Percentiles rank a stretch among this genome's conserved stretches.
Evolutionary conservation across 1,140 invertebrate genomes (phyloP).

Genomic region (Neodiprion pinetum): DNA sequence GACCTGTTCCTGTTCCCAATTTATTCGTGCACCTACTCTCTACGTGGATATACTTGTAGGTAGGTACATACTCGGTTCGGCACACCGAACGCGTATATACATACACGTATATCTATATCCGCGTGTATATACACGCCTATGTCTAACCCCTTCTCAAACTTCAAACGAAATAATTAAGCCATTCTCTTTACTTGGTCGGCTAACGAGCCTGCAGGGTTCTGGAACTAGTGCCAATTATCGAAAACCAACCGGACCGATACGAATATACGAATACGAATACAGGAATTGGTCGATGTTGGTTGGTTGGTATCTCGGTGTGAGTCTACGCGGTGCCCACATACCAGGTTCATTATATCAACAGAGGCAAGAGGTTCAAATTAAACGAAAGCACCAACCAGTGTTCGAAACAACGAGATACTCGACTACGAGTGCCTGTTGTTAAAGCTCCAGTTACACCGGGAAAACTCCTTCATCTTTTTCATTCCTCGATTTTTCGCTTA

Average conservation of each 20-base stretch:
- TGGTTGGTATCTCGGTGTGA: neutral
- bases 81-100: neutral
- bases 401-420: constrained; percentile 8
- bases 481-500: neutral
- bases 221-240: constrained; percentile 58
- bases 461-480: neutral
- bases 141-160: constrained; percentile 46
- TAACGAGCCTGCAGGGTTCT: constrained; percentile 47
- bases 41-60: neutral
- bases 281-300: neutral
- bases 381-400: constrained; percentile 16
- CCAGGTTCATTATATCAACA: constrained; percentile 25
- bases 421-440: neutral
- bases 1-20: constrained; percentile 17
- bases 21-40: neutral
- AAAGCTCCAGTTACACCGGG: neutral
- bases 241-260: constrained; percentile 50
- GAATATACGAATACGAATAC: constrained; percentile 14
- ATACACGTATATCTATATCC: constrained; percentile 22
- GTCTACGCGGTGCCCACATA: constrained; percentile 12
- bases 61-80: neutral
- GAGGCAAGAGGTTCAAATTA: constrained; percentile 23
- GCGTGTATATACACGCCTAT: constrained; percentile 22
- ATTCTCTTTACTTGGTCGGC: constrained; percentile 51
- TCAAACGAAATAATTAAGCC: constrained; percentile 63